Conservation (phyloP, 2,113 vertebrate species). For the Pituophis catenifer region DNA sequence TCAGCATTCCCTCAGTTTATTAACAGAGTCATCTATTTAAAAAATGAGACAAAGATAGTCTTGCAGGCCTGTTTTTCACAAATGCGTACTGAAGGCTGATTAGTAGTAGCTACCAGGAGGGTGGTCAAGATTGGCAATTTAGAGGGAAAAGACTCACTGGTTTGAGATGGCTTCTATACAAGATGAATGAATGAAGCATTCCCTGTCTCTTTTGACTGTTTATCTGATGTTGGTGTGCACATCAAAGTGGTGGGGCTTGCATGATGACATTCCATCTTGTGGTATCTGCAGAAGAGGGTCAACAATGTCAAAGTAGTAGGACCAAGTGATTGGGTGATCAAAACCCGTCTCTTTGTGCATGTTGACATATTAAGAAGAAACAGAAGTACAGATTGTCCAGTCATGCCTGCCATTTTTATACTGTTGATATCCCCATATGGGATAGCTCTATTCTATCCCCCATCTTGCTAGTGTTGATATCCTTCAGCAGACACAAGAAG, state of each 20-base stretch:
- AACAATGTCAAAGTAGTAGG: neutral
- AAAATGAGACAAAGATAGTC: neutral
- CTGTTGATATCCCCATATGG: neutral
- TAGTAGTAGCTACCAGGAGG: neutral
- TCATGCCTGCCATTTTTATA: neutral
- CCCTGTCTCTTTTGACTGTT: neutral
- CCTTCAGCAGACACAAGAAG: neutral
- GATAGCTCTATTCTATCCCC: neutral
- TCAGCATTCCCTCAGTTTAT: neutral
- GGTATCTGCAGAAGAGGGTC: neutral
- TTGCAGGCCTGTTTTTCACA: neutral
- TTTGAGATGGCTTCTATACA: no score
- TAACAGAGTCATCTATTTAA: neutral
- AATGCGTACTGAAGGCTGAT: neutral
- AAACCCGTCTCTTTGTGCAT: no score
- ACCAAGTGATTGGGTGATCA: neutral
- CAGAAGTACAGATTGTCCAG: neutral
- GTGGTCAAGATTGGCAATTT: neutral
- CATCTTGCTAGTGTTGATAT: neutral
- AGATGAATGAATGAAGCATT: no score
- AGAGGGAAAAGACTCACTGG: neutral
- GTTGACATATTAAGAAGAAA: neutral
- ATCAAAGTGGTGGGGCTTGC: neutral
- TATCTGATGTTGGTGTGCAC: neutral
- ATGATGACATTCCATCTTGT: neutral